Conservation (phyloP, 2,797 vertebrate species). For the Lycodopsis pacificus region DNA sequence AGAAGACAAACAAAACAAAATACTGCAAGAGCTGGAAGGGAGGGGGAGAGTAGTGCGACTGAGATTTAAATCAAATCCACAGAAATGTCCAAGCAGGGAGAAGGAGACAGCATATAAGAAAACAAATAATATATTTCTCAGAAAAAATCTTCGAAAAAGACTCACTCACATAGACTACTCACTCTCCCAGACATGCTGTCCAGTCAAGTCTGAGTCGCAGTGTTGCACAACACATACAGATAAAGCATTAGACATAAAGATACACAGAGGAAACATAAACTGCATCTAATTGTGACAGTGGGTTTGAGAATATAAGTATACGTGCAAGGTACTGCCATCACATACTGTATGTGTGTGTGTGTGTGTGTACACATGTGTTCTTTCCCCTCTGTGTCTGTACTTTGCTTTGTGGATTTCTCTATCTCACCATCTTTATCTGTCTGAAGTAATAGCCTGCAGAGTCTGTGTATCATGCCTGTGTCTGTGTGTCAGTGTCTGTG, state of each 20-base stretch:
- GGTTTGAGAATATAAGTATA: constrained; percentile 7
- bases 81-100: constrained; percentile 16
- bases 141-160: constrained; percentile 24
- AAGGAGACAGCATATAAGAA: background rate
- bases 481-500: constrained; percentile 13
- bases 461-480: background rate
- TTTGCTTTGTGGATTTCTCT: constrained; percentile 31
- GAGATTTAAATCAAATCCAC: constrained; percentile 30
- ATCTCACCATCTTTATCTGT: constrained; percentile 32
- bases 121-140: constrained; percentile 29
- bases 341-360: constrained; percentile 4
- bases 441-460: constrained; percentile 17
- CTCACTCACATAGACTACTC: constrained; percentile 24
- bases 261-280: constrained; percentile 14
- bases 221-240: constrained; percentile 34
- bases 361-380: constrained; percentile 12
- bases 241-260: constrained; percentile 32
- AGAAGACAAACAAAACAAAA: constrained; percentile 45
- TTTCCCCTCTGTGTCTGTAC: constrained; percentile 29
- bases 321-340: background rate
- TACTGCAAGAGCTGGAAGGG: background rate
- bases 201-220: constrained; percentile 44
- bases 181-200: constrained; percentile 34
- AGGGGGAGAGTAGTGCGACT: background rate
- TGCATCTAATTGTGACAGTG: background rate